Evolutionary conservation across 2,797 vertebrate genomes (phyloP), one percentile per base, ranked within the genome.

Genomic region (Darevskia mixta): DNA sequence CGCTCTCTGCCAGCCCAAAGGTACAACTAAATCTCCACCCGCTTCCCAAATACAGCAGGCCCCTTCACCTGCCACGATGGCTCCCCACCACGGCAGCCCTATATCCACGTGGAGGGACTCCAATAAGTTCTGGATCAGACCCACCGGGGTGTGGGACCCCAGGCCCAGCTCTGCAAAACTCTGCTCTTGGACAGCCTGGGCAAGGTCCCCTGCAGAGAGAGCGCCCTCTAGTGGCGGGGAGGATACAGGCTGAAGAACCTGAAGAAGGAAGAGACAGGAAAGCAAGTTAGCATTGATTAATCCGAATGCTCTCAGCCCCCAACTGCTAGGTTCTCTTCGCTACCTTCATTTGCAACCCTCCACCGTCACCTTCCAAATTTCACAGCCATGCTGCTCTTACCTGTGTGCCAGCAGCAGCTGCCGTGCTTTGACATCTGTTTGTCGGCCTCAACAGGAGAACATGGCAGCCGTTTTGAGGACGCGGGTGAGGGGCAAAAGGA

Each of bases 11-110:
- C 35, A 43, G 6, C 11, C 10, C 8, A 58, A 67, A 25, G 13
- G 25, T 23, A 5, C 7, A 20, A 7, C 43, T 5, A 1, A 17
- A 9, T 71, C 18, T 15, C 3, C 1, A 8, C 7, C 72, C 29
- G 27, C 20, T 86, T 17, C 43, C 0, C 0, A 0, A 20, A 2
- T 81, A 23, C 32, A 32, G 32, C n/a, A 38, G 2, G 43, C 38
- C 49, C n/a, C 13, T 95, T 97, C 92, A 98, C 98, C 98, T 81
- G 92, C 91, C 72, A 98, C 97, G 15, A 99, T 99, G 87, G 98
- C 98, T 0, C 97, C 98, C 98, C 98, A 99, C 98, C 98, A 99
- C 20, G 98, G 98, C 35, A 98, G 90, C 43, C 98, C 98, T 15
- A 98, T 2, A 72, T 97, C 94, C 32, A 98, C 35, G 81, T 99